Percentiles rank a stretch among this genome's conserved stretches.
Conservation (phyloP, 2,797 vertebrate genomes). For the Sitta carolinensis region DNA sequence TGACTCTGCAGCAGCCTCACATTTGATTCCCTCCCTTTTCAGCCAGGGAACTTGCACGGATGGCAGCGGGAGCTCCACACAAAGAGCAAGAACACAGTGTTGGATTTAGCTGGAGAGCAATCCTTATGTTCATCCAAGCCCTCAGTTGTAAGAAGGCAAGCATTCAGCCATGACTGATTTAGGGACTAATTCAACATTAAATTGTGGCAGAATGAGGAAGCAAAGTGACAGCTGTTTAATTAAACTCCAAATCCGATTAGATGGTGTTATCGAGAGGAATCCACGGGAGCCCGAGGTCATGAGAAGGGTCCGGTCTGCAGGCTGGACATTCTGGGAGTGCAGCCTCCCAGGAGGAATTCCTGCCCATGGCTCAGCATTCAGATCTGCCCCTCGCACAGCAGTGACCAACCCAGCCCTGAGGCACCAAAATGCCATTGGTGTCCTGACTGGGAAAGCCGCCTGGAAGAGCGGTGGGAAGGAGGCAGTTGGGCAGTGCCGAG, state of each 20-base stretch:
- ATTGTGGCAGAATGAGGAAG: slow-evolving; percentile 48
- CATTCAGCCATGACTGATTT: slow-evolving; percentile 47
- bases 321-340: background rate
- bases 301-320: slow-evolving; percentile 35
- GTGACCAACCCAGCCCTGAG: background rate
- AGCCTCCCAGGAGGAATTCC: background rate
- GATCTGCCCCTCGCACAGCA: background rate
- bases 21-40: background rate
- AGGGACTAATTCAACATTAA: slow-evolving; percentile 64
- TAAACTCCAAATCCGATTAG: slow-evolving; percentile 63
- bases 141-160: background rate
- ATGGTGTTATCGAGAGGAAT: slow-evolving; percentile 57
- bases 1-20: background rate
- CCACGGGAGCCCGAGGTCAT: slow-evolving; percentile 48
- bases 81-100: background rate
- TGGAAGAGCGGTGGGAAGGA: background rate
- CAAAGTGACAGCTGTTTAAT: slow-evolving; percentile 72
- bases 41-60: background rate
- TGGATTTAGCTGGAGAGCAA: slow-evolving; percentile 40
- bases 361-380: background rate
- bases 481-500: background rate
- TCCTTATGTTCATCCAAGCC: background rate
- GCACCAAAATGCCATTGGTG: background rate
- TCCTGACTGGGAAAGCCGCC: background rate
- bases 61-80: background rate